Conservation (phyloP, 2,888 invertebrate genomes). For the Eutolmus rufibarbis region DNA sequence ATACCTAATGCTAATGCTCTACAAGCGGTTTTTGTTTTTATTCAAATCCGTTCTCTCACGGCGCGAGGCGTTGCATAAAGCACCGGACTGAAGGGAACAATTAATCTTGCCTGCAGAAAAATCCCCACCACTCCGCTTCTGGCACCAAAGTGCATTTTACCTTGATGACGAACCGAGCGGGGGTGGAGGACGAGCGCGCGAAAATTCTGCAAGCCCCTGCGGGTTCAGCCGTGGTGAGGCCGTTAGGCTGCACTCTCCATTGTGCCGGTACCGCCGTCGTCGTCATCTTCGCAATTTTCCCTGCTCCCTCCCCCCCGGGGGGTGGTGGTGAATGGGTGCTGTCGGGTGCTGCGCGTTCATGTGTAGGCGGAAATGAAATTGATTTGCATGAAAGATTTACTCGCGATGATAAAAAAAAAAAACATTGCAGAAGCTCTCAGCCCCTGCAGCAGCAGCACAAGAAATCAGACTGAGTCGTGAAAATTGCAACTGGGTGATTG, state of each 20-base stretch:
- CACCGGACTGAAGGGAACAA: background rate
- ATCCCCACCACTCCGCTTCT: background rate
- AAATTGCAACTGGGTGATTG: constrained; percentile 3
- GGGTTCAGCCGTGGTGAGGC: background rate
- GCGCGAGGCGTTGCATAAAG: background rate
- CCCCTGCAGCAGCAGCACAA: background rate
- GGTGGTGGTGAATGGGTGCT: background rate
- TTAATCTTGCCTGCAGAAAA: background rate
- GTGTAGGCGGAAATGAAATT: constrained; percentile 36
- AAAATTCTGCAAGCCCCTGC: background rate
- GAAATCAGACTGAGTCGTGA: background rate
- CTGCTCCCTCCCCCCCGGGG: background rate
- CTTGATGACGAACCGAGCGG: background rate
- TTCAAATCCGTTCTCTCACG: background rate
- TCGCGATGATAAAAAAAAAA: constrained; percentile 6
- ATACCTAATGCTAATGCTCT: background rate
- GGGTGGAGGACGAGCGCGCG: background rate
- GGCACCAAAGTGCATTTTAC: background rate
- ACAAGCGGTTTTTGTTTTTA: constrained; percentile 17
- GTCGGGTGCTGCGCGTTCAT: constrained; percentile 9
- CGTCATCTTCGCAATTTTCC: background rate
- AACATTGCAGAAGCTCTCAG: background rate
- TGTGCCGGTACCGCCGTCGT: background rate
- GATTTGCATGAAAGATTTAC: constrained; percentile 36
- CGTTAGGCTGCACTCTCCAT: background rate